Conservation (phyloP, 2,113 vertebrate species). For the Diadophis punctatus region DNA sequence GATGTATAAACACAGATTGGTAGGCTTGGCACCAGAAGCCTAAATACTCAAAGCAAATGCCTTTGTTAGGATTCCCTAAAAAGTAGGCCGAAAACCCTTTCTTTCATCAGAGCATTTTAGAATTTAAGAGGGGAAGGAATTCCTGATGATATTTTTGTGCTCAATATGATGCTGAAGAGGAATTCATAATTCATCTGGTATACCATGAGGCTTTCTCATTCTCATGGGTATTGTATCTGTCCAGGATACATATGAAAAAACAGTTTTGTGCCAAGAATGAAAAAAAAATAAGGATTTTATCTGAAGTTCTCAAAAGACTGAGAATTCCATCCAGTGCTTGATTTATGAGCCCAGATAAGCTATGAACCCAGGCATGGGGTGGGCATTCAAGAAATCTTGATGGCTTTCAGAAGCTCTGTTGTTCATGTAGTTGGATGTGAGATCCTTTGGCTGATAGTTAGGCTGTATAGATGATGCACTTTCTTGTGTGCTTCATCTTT, state of each 20-base stretch:
- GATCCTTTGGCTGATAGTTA: background rate
- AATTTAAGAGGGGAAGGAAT: background rate
- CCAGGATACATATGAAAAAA: background rate
- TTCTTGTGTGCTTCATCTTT: no score
- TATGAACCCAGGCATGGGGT: background rate
- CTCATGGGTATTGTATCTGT: background rate
- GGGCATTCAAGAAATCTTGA: background rate
- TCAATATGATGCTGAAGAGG: background rate
- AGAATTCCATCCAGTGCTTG: background rate
- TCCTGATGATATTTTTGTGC: background rate
- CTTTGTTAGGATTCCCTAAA: background rate
- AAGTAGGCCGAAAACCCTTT: background rate
- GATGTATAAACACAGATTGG: background rate
- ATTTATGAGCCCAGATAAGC: background rate
- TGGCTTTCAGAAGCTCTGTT: background rate
- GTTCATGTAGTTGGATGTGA: background rate
- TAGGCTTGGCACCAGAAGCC: no score
- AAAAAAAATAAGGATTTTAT: background rate
- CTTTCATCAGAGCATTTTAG: background rate
- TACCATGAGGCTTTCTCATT: background rate
- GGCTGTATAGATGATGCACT: background rate
- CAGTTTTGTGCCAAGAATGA: background rate
- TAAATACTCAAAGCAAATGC: background rate
- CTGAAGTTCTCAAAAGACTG: background rate
- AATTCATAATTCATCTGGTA: background rate